These are phyloP conservation scores for Bellardia bayeri DNA, from an alignment of 2,888 invertebrate genomes.

Conservation along the genomic window DNA sequence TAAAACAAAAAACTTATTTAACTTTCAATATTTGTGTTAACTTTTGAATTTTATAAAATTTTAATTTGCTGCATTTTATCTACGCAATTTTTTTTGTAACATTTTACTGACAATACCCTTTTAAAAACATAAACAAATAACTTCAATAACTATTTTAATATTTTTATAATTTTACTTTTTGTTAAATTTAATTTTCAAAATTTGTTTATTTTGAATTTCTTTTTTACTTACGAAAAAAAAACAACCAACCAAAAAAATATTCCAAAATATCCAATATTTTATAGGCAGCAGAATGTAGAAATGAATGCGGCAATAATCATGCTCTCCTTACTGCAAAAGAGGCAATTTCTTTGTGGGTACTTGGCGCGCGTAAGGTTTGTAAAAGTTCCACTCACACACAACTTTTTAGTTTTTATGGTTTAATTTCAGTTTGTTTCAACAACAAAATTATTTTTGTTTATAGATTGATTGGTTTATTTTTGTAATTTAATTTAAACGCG, in stretches of 20 bases:
- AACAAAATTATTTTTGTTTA: constrained; percentile 15
- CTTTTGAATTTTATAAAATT: constrained; percentile 26
- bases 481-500: constrained; percentile 54
- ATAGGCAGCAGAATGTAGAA: constrained; percentile 85
- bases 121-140: constrained; percentile 2
- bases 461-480: constrained; percentile 60
- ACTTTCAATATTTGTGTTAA: constrained; percentile 51
- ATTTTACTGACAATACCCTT: not conserved
- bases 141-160: constrained; percentile 13
- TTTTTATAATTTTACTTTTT: constrained; percentile 13
- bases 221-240: constrained; percentile 43
- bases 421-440: constrained; percentile 26
- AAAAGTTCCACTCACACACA: constrained; percentile 64
- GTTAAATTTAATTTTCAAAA: constrained; percentile 43
- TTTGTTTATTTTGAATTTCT: constrained; percentile 54
- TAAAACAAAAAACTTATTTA: not conserved
- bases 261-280: constrained; percentile 77
- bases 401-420: constrained; percentile 27
- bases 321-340: constrained; percentile 96
- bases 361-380: constrained; percentile 95
- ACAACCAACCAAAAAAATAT: constrained; percentile 39
- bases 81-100: constrained; percentile 24
- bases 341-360: constrained; percentile 97
- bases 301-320: constrained; percentile 87
- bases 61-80: constrained; percentile 67